Base-by-base conservation (phyloP, 1,140 invertebrate genomes). In the Tetramorium alpestre region DNA sequence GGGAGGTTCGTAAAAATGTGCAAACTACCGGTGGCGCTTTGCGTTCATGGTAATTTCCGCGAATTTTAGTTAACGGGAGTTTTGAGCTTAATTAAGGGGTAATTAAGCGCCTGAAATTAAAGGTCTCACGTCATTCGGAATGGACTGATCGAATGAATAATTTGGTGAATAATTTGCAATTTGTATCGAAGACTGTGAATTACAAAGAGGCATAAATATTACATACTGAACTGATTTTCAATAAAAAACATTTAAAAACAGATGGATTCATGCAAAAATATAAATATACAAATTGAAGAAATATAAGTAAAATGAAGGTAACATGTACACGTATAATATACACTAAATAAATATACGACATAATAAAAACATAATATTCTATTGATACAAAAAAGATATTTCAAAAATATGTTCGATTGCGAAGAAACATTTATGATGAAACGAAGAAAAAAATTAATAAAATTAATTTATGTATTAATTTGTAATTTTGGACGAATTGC, bases 81-180 rank as follows among this genome's bases (percentile, higher is more conserved):
- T 77, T 44, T 44, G 16, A 47, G 75, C 41, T 64, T 78, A 78
- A 78, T 77, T 41, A 78, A 62, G 18, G 25, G 25, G 25, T 41
- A 77, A 77, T 77, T 44, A 60, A 60, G 6, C 25, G 11, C 8
- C 10, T 33, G 58, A 41, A 47, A 78, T 78, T 78, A 64, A 64
- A 64, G 5, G 58, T 28, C 16, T 62, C 18, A 25, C 41, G 41
- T 6, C 18, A 69, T n/a, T 78, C 25, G 6, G 25, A 41, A 64
- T 41, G 18, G 13, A 28, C 11, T 18, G 58, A 77, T 62, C 72
- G n/a, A 44, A 75, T 78, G 41, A 33, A 18, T n/a, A 41, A 60
- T 5, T 33, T 33, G 8, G 2, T 28, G 16, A 62, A 77, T 62
- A 33, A 28, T 33, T 64, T 49, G 25, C 5, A 64, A 64, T 47